These are phyloP conservation scores for Plectropomus leopardus DNA, from an alignment of 2,113 vertebrate species.

Conservation along the genomic window DNA sequence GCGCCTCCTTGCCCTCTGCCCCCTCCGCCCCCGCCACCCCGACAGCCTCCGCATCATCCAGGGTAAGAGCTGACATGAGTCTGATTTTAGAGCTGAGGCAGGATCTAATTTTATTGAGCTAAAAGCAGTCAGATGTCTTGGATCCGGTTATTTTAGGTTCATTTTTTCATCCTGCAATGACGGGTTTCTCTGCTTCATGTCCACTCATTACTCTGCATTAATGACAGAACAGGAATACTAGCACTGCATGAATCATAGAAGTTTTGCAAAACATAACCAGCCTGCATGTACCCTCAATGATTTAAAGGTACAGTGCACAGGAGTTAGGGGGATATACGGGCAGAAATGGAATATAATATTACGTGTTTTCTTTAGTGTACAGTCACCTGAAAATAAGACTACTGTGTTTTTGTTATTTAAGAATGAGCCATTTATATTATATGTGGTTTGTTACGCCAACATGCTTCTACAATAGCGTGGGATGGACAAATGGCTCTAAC, in stretches of 20 bases:
- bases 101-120: background rate
- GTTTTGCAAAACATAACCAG: background rate
- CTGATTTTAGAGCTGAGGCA: background rate
- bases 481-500: too few species aligned
- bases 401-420: too few species aligned
- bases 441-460: too few species aligned
- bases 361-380: too few species aligned
- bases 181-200: background rate
- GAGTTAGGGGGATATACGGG: too few species aligned
- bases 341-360: too few species aligned
- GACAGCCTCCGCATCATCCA: constrained; percentile 91
- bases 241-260: background rate
- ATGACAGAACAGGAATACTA: background rate
- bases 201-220: background rate
- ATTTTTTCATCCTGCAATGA: background rate
- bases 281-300: too few species aligned
- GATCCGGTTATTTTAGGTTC: background rate
- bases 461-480: too few species aligned
- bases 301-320: too few species aligned
- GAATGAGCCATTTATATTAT: too few species aligned
- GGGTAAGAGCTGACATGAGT: constrained; percentile 84
- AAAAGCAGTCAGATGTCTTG: background rate
- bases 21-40: constrained; percentile 95
- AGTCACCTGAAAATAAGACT: too few species aligned
- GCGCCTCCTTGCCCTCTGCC: constrained; percentile 93